phyloP scores from a whole-genome alignment of 2,113 vertebrate species.

The Nothoprocta pentlandii region DNA sequence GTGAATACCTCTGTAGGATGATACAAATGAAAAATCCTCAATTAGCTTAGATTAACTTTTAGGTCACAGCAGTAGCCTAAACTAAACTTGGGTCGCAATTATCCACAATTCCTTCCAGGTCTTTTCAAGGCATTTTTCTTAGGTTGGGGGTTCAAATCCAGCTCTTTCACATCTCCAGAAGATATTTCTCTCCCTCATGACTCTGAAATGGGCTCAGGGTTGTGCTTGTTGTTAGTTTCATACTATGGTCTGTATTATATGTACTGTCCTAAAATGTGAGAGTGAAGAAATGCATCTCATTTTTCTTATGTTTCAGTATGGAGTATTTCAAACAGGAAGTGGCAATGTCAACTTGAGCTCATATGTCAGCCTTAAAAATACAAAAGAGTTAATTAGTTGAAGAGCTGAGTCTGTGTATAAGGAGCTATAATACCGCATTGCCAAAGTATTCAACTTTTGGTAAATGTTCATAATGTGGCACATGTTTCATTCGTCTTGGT shows the following conservation, averaged over 20 bases:
- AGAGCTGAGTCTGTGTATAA: background rate
- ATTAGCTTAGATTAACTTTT: background rate
- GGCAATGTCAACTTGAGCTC: background rate
- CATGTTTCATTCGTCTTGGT: background rate
- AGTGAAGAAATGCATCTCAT: background rate
- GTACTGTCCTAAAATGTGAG: background rate
- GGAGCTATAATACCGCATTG: background rate
- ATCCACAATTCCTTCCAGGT: background rate
- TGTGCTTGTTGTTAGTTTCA: background rate
- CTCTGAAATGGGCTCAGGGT: background rate
- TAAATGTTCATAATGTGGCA: background rate
- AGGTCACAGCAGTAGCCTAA: background rate
- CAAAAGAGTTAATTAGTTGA: background rate
- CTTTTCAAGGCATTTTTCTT: background rate
- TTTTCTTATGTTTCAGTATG: background rate
- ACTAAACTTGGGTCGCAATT: background rate
- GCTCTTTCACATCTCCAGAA: background rate
- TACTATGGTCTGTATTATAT: background rate
- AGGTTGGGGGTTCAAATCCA: background rate
- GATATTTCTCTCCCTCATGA: background rate
- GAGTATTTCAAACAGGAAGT: background rate
- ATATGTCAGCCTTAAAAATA: background rate
- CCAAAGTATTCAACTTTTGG: background rate
- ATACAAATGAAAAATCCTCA: background rate
- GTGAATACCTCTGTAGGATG: background rate